phyloP scores from a whole-genome alignment of 2,113 vertebrate genomes.

The Microcebus ravelobensis region DNA sequence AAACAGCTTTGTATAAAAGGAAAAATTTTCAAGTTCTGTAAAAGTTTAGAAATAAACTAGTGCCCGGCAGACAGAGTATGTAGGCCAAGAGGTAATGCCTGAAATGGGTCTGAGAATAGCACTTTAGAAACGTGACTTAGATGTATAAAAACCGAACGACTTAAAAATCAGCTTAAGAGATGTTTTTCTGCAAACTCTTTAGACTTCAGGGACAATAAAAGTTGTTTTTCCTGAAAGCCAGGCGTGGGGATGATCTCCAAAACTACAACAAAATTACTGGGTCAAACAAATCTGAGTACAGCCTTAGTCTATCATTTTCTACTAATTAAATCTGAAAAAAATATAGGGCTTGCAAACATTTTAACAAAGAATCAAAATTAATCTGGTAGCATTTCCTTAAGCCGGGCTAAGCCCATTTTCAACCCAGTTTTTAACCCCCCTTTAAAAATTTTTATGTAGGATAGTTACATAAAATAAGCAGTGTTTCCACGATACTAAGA shows the following conservation, averaged over 20 bases:
- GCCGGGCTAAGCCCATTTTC: not conserved
- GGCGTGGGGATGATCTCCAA: not conserved
- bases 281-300: not conserved
- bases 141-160: not conserved
- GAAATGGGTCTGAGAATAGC: not conserved
- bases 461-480: slow-evolving; percentile 4
- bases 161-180: not conserved
- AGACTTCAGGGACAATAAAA: too few species aligned
- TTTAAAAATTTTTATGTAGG: not conserved
- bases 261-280: not conserved
- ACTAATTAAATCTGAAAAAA: not conserved
- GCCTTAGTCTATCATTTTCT: not conserved
- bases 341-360: not conserved
- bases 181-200: not conserved
- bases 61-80: not conserved
- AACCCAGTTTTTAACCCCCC: not conserved
- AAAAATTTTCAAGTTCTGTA: not conserved
- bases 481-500: not conserved
- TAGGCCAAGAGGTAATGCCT: not conserved
- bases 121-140: not conserved
- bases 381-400: not conserved
- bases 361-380: not conserved
- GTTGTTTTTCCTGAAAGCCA: not conserved
- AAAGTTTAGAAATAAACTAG: not conserved
- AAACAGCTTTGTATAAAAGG: not conserved